Evolutionary conservation across 2,888 invertebrate species (phyloP).

Genomic region (Periphyllus acericola): DNA sequence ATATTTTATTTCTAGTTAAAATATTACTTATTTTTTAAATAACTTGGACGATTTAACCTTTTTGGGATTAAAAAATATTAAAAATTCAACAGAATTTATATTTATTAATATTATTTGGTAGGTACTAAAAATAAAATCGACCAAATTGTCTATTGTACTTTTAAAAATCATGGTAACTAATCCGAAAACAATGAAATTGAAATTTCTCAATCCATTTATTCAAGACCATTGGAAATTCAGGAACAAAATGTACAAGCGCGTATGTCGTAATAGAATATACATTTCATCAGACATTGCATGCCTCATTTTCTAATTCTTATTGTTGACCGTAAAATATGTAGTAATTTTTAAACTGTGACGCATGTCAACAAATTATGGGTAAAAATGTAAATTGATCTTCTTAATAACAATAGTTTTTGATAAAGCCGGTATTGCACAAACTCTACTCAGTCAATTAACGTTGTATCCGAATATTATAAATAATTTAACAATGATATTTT

Average conservation of each 20-base stretch:
- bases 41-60: no score
- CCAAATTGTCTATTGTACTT: not conserved
- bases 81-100: no score
- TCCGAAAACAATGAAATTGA: not conserved
- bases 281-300: constrained; percentile 1
- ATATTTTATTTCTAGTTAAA: no score
- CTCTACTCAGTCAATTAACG: no score
- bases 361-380: not conserved
- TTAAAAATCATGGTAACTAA: not conserved
- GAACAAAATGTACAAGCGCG: not conserved
- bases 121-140: not conserved
- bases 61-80: no score
- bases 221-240: not conserved
- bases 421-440: no score
- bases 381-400: not conserved
- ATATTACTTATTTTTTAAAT: no score
- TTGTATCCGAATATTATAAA: not conserved
- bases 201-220: not conserved
- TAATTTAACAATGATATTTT: not conserved
- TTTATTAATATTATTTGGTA: not conserved
- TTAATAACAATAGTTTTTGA: not conserved
- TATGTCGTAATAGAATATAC: not conserved
- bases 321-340: not conserved
- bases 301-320: not conserved
- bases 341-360: not conserved